Evolutionary conservation across 1,140 invertebrate species (phyloP), one percentile per base, ranked within the genome.

Genomic region (Heliconius nattereri): DNA sequence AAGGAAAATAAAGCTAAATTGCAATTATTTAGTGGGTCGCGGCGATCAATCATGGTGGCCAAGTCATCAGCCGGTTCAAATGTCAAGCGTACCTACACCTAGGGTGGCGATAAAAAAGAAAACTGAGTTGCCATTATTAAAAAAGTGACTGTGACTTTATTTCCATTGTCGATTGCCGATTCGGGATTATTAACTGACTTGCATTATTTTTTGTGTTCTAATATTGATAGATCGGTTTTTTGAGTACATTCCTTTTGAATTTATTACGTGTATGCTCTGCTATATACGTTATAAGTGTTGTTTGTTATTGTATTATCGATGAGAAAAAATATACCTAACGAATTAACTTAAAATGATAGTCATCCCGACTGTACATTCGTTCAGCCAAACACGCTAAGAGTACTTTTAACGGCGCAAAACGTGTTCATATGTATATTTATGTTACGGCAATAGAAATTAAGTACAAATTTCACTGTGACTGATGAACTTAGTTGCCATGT

Each of bases 111-210:
- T 92, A 93, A 94, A 92, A 94, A 89, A 86, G 89, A 90, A 88
- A 91, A 91, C 89, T 89, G 84, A 91, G 89, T 91, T 93, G 93
- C 93, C 87, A 92, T 94, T 94, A 94, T 94, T 94, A 94, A 94
- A 94, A 94, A 94, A 94, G 91, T 94, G 93, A 94, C 92, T 94
- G 90, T 93, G 90, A 94, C 93, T 94, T 92, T 94, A 94, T 94
- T 94, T 94, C 93, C 88, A 94, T 94, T 94, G 93, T 94, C 86
- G 91, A 93, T 91, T 94, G 92, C 91, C 90, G 90, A 94, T 94
- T 94, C 90, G 86, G 92, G 91, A 92, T 94, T 94, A 94, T 94
- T 93, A 93, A 93, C 92, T 94, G 93, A 94, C 93, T 94, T 94
- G 93, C 92, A 94, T 93, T 91, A 92, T 94, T 94, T 91, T 94